Evolutionary conservation across 2,797 vertebrate genomes (phyloP).

Genomic region (Botia almorhae): DNA sequence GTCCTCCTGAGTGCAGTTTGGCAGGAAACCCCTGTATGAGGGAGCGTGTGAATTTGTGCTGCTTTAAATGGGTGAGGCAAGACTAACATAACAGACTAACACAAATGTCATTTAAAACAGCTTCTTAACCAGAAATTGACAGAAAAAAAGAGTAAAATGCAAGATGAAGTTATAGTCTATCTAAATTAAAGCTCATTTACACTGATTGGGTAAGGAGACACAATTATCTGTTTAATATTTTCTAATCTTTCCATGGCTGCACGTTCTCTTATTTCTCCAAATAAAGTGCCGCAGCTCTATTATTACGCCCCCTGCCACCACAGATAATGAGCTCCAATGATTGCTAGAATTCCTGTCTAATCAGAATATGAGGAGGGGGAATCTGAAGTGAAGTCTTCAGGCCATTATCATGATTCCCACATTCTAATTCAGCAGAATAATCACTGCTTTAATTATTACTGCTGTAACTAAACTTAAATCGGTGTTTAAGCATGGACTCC

Average conservation of each 20-base stretch:
- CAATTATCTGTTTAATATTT: constrained; percentile 36
- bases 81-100: not conserved
- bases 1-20: not conserved
- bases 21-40: constrained; percentile 1
- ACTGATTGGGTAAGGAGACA: not conserved
- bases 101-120: constrained; percentile 5
- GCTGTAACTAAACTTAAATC: not conserved
- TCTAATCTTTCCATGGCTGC: not conserved
- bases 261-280: constrained; percentile 20
- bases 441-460: constrained; percentile 21
- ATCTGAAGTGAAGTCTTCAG: not conserved
- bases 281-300: constrained; percentile 26
- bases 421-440: not conserved
- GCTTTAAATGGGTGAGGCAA: not conserved
- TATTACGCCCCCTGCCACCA: constrained; percentile 27
- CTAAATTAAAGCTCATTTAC: constrained; percentile 31
- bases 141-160: not conserved
- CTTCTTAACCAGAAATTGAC: not conserved
- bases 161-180: constrained; percentile 17
- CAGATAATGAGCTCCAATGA: constrained; percentile 42
- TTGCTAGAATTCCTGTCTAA: constrained; percentile 26
- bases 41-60: constrained; percentile 3
- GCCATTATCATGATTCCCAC: constrained; percentile 17
- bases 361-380: not conserved
- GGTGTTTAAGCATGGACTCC: not conserved